Evolutionary conservation across 2,797 vertebrate genomes (phyloP).

Genomic region (Melopsittacus undulatus): DNA sequence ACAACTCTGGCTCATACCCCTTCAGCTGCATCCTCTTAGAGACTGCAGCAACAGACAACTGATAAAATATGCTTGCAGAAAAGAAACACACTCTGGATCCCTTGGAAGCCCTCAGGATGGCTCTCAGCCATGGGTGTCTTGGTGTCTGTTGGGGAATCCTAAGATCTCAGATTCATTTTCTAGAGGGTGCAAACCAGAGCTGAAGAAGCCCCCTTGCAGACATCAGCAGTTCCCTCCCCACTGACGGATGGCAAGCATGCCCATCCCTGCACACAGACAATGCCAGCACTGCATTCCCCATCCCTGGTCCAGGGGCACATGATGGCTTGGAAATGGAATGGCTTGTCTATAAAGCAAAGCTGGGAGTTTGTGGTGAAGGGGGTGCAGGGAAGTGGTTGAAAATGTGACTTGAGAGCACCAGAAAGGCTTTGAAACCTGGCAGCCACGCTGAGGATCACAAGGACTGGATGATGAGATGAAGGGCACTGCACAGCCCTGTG

Average conservation of each 20-base stretch:
- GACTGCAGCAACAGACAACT: not conserved
- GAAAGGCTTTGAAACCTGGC: not conserved
- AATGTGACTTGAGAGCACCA: not conserved
- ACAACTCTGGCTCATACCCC: not conserved
- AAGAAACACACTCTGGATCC: not conserved
- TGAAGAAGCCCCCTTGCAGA: not conserved
- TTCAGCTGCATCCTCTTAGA: not conserved
- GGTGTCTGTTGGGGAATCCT: not conserved
- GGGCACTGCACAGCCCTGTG: not conserved
- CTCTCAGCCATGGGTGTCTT: not conserved
- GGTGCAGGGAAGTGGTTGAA: not conserved
- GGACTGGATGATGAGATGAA: not conserved
- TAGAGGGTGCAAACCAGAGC: not conserved
- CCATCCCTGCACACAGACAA: not conserved
- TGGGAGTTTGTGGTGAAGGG: not conserved
- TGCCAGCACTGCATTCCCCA: not conserved
- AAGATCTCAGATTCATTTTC: not conserved
- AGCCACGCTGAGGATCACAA: not conserved
- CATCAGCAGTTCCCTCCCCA: not conserved
- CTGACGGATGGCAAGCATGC: fast-evolving
- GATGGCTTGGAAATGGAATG: not conserved
- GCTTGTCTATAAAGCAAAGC: not conserved
- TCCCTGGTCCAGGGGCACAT: not conserved
- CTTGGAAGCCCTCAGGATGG: not conserved
- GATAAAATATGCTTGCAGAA: not conserved